phyloP scores from a whole-genome alignment of 2,888 invertebrate genomes.

The Cephonodes hylas region DNA sequence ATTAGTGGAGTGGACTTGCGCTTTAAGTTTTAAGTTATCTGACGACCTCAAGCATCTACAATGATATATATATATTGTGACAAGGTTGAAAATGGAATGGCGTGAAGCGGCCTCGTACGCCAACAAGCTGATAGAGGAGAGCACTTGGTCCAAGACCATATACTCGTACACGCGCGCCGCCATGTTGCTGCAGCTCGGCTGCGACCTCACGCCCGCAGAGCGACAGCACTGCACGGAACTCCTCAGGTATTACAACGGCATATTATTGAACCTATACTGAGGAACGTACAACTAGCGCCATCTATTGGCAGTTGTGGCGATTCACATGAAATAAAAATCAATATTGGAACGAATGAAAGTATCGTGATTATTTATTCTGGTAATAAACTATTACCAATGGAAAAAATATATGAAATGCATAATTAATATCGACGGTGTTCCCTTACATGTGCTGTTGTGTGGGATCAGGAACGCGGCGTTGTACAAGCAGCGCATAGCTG shows the following conservation, averaged over 20 bases:
- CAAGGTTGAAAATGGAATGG: slow-evolving; percentile 87
- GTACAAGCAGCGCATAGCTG: slow-evolving; percentile 94
- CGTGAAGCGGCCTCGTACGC: slow-evolving; percentile 87
- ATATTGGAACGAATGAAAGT: too few species aligned
- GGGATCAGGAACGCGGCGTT: slow-evolving; percentile 88
- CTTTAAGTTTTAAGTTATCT: too few species aligned
- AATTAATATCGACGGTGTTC: slow-evolving; percentile 32
- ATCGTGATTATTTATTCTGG: too few species aligned
- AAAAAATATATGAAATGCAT: too few species aligned
- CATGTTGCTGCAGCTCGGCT: slow-evolving; percentile 87
- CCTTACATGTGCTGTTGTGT: too few species aligned
- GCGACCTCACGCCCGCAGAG: slow-evolving; percentile 64
- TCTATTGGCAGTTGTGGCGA: too few species aligned
- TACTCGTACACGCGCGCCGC: slow-evolving; percentile 95
- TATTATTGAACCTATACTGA: too few species aligned
- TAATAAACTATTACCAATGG: too few species aligned
- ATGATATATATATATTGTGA: slow-evolving; percentile 16
- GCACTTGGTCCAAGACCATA: slow-evolving; percentile 95
- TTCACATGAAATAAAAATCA: too few species aligned
- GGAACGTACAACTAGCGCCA: too few species aligned
- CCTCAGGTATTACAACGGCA: slow-evolving; percentile 81
- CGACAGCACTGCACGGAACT: slow-evolving; percentile 81
- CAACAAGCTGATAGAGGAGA: slow-evolving; percentile 85
- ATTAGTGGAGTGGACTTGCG: too few species aligned
- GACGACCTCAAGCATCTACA: too few species aligned